Percentiles rank a stretch among this genome's conserved stretches.
phyloP scores from a whole-genome alignment of 2,888 invertebrate genomes.

The Orgyia antiqua region DNA sequence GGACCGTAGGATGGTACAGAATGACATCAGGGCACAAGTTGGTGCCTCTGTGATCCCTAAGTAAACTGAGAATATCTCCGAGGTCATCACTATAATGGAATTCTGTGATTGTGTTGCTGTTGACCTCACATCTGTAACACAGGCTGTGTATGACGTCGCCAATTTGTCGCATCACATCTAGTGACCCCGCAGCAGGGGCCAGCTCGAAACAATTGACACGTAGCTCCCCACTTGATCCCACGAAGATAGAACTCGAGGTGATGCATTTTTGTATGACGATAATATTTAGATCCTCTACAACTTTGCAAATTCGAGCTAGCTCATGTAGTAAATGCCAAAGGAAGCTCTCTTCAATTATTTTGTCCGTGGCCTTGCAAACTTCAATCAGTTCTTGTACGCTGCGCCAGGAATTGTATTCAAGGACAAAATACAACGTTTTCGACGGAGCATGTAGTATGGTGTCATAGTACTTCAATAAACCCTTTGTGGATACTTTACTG shows the following conservation, averaged over 20 bases:
- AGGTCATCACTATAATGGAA: conserved; percentile 62
- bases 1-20: conserved; percentile 67
- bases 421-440: conserved; percentile 67
- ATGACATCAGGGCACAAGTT: conserved; percentile 57
- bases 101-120: conserved; percentile 33
- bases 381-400: conserved; percentile 53
- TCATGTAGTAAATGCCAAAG: conserved; percentile 62
- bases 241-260: conserved; percentile 45
- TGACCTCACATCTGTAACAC: conserved; percentile 32
- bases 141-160: conserved; percentile 48
- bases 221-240: conserved; percentile 50
- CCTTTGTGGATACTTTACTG: conserved; percentile 51
- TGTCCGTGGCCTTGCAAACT: conserved; percentile 45
- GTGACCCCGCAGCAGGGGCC: conserved; percentile 11
- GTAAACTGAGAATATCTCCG: conserved; percentile 49
- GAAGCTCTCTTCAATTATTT: conserved; percentile 55
- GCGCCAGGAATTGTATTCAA: conserved; percentile 61
- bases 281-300: conserved; percentile 42
- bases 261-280: conserved; percentile 51
- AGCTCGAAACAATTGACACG: conserved; percentile 63
- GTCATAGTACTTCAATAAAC: conserved; percentile 62
- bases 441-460: conserved; percentile 67
- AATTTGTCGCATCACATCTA: conserved; percentile 45
- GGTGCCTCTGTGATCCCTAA: conserved; percentile 47
- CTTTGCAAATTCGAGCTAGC: conserved; percentile 51